Base-by-base conservation (phyloP, 2,113 vertebrate species). In the Natator depressus region DNA sequence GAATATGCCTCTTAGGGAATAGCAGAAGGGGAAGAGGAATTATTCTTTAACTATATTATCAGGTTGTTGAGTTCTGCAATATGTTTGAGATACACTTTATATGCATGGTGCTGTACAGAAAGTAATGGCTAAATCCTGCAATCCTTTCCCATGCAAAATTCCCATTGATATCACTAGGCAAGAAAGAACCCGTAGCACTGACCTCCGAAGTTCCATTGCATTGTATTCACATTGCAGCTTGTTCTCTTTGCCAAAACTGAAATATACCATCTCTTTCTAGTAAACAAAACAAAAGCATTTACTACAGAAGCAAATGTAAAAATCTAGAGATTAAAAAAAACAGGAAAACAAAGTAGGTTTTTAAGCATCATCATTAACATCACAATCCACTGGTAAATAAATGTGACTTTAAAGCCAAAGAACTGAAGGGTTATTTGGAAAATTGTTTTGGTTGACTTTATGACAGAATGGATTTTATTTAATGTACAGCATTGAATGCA, bases 391-490 rank as follows among this genome's bases (percentile, higher is more conserved):
- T 80, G 31, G 54, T 35, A 53, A 50, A 82, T 16, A 72, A 17
- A 49, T 20, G 31, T 17, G 8, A 31, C 54, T 62, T 65, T 65
- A 47, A 46, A 76, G 29, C 35, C 55, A 82, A 22, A 50, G 42
- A 9, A 53, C 24, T 49, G 59, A 50, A 55, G 25, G 27, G 50
- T 80, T 88, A 46, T 38, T 79, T 42, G 27, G 38, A 75, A 62
- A 80, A 47, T 16, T 57, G n/a, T 62, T 55, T 38, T 20, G 13
- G 47, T 90, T 88, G 91, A 94, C 87, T 96, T 96, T 96, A 80
- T 95, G 94, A 96, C 94, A 98, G 97, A 97, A 97, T 95, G 96
- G 88, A 97, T 98, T 95, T 98, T 98, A 98, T 98, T 98, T 98
- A 97, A 98, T 96, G 98, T 93, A 98, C 91, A 98, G 96, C 97